A percentile compares a stretch with the other conserved stretches of the same genome.
Evolutionary conservation across 1,140 invertebrate genomes (phyloP).

Genomic region (Alviniconcha marisindica): DNA sequence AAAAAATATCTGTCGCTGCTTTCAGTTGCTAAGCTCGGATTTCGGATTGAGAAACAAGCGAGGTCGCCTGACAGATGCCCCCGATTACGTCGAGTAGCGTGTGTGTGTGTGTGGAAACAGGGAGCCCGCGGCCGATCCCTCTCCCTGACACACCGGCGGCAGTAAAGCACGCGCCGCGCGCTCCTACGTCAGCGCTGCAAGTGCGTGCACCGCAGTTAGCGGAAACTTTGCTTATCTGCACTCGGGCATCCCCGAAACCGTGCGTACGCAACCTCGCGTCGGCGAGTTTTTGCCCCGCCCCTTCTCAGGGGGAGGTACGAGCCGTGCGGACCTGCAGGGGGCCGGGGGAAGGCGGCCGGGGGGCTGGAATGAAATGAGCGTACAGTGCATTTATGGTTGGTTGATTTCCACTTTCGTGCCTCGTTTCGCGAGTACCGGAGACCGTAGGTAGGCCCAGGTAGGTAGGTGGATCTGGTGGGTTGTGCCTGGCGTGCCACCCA

Average conservation of each 20-base stretch:
- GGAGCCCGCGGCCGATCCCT: background rate
- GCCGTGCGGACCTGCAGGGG: too few relatives aligned
- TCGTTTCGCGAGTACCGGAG: background rate
- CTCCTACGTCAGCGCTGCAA: slow-evolving; percentile 10
- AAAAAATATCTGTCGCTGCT: too few relatives aligned
- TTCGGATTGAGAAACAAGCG: too few relatives aligned
- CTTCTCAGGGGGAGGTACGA: background rate
- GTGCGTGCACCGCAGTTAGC: slow-evolving; percentile 2
- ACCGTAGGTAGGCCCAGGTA: background rate
- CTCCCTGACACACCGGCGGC: background rate
- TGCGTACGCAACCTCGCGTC: slow-evolving; percentile 11
- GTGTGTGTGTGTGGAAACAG: too few relatives aligned
- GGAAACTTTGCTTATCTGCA: slow-evolving; percentile 26
- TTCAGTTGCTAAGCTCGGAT: too few relatives aligned
- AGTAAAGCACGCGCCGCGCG: slow-evolving; percentile 13
- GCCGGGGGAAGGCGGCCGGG: background rate
- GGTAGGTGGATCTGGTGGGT: background rate
- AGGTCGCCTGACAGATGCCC: background rate
- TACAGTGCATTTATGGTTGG: background rate
- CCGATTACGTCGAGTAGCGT: background rate
- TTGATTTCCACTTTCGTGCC: slow-evolving; percentile 1
- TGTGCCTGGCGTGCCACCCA: background rate
- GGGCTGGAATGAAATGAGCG: background rate
- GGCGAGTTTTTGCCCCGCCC: background rate
- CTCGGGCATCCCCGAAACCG: background rate